Conservation (phyloP, 2,113 vertebrate genomes). For the Atractosteus spatula region DNA sequence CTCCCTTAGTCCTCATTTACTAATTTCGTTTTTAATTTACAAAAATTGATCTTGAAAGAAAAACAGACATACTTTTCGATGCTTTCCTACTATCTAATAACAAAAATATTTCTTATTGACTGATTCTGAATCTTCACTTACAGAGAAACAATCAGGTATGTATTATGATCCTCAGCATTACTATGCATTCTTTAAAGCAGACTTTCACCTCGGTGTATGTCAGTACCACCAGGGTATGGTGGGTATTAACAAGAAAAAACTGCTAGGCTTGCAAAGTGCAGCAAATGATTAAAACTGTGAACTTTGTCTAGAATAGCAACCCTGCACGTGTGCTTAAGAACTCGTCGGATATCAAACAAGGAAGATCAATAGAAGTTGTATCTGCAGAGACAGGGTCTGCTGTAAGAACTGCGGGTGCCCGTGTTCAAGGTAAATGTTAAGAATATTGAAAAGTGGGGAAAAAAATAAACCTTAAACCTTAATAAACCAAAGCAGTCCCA, state of each 20-base stretch:
- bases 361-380: conserved; percentile 22
- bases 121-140: conserved; percentile 35
- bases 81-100: conserved; percentile 21
- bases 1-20: conserved; percentile 24
- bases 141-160: conserved; percentile 21
- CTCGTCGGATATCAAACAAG: conserved; percentile 31
- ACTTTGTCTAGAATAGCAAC: conserved; percentile 12
- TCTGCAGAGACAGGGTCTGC: neutral
- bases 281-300: conserved; percentile 15
- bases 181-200: conserved; percentile 27
- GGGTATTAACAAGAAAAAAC: conserved; percentile 18
- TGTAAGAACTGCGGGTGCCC: conserved; percentile 10
- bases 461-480: neutral
- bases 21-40: conserved; percentile 19
- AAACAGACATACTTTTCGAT: conserved; percentile 2
- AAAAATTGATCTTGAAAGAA: neutral
- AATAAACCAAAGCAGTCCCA: neutral
- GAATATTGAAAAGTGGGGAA: conserved; percentile 2
- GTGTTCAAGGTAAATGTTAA: conserved; percentile 37
- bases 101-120: conserved; percentile 39
- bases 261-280: neutral
- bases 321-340: conserved; percentile 23
- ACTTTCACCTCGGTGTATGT: conserved; percentile 28
- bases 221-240: conserved; percentile 5
- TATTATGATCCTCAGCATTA: conserved; percentile 20